Conservation (phyloP, 1,140 invertebrate genomes). For the Tachypleus tridentatus region DNA sequence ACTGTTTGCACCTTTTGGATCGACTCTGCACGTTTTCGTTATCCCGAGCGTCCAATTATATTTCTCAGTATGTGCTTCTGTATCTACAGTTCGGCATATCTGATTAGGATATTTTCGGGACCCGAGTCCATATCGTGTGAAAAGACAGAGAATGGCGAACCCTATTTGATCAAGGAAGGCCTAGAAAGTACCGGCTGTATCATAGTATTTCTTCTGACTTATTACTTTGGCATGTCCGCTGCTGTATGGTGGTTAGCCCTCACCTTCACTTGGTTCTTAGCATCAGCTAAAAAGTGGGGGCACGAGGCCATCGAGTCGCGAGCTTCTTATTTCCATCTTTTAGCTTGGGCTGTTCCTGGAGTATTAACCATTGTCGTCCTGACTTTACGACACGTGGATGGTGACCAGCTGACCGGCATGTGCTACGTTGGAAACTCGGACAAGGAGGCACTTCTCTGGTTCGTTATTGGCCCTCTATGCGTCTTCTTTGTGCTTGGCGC, state of each 20-base stretch:
- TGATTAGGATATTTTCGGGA: conserved; percentile 37
- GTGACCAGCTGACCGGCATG: conserved; percentile 72
- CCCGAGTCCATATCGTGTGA: conserved; percentile 23
- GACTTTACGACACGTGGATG: conserved; percentile 65
- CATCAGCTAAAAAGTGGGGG: conserved; percentile 85
- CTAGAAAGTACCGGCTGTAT: conserved; percentile 39
- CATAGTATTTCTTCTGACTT: conserved; percentile 38
- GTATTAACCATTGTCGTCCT: conserved; percentile 68
- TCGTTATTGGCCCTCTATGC: conserved; percentile 41
- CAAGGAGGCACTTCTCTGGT: conserved; percentile 46
- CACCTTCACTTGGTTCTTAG: conserved; percentile 34
- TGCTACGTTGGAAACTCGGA: conserved; percentile 85
- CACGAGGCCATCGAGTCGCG: conserved; percentile 94
- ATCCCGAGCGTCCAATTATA: conserved; percentile 43
- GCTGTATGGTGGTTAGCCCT: conserved; percentile 27
- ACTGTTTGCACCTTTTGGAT: conserved; percentile 43
- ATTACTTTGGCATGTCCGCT: conserved; percentile 24
- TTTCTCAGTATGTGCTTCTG: conserved; percentile 41
- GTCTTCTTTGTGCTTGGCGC: conserved; percentile 38
- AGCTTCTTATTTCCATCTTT: conserved; percentile 61
- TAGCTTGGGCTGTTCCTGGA: conserved; percentile 74
- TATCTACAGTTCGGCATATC: conserved; percentile 38
- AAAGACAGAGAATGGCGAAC: conserved; percentile 24
- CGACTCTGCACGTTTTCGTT: conserved; percentile 33
- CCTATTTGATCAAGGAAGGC: conserved; percentile 23